Evolutionary conservation across 1,140 invertebrate species (phyloP), one percentile per base, ranked within the genome.

Genomic region (Eumeta japonica): DNA sequence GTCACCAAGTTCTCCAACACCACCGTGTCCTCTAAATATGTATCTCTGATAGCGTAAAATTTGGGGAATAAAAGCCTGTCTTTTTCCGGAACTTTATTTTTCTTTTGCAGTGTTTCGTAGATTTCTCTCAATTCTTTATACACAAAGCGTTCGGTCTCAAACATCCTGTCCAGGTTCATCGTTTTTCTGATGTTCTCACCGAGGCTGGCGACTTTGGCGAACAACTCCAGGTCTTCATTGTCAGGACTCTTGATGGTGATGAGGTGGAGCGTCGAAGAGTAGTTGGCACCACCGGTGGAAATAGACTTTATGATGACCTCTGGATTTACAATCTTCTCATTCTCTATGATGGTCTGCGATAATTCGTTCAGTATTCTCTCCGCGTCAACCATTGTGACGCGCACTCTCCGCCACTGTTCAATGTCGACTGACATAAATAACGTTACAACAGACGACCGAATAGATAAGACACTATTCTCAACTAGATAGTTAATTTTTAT

Each of bases 1-100:
- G 35, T 39, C 0, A 28, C 37, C 16, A 70, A 43, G 31, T 70
- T 48, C 32, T 66, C 61, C 18, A 66, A 12, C 4, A 67, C 53
- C 3, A 70, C 13, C 0, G 16, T 24, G 16, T 35, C 34, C 12
- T 35, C 16, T 12, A 20, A 7, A 4, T 20, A 3, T 4, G 4
- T 20, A 4, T 10, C 10, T 10, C 20, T 35, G n/a, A 3, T 19
- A n/a, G 16, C 34, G 14, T 35, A 35, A n/a, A 35, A 20, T n/a
- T 20, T 24, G 16, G 19, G 16, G 14, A 35, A 35, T 10, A 3
- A 3, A 9, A 35, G 7, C 10, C 48, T 50, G 12, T 60, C 15
- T 10, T 58, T 40, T 10, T 35, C 10, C 0, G 57, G 46, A 0
- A 67, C 31, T 2, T 43, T 37, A 13, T 59, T 11, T 11, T 45